Evolutionary conservation across 2,113 vertebrate genomes (phyloP), one percentile per base, ranked within the genome.

Genomic region (Perccottus glenii): DNA sequence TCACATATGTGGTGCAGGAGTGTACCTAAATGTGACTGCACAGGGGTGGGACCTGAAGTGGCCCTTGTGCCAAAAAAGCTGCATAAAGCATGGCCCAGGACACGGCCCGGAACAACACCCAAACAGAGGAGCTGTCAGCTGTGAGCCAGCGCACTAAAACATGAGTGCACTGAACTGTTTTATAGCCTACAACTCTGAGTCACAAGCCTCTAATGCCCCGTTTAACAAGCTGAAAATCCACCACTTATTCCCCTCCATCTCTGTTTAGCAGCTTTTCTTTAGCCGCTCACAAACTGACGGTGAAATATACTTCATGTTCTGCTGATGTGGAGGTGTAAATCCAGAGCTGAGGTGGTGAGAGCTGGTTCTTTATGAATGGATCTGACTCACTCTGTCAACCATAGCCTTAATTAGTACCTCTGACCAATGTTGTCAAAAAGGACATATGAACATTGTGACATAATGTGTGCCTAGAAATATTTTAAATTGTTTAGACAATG

Each of bases 181-280:
- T 90, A 91, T 89, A 60, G 86, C 78, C 73, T 78, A 87, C 88
- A 89, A 87, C 80, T 85, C 83, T 77, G 78, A 84, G 87, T 90
- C 88, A 87, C 85, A 87, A 87, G 87, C 67, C 86, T 87, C 85
- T 90, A 90, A 90, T 89, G 86, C 87, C 76, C 82, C 70, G 67
- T 91, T 90, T 92, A 90, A 90, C 88, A 90, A 88, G 85, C 86
- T 87, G 88, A 90, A 91, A 91, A 91, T 92, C 90, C 90, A 83
- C 76, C 67, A 82, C 83, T 86, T 85, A 89, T 87, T 88, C 72
- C 63, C 65, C 46, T 72, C 63, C 75, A 48, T 83, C 74, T 86
- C 84, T 76, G 73, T 87, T 82, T 81, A 84, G 82, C 70, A 84
- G 77, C 77, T 70, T 73, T 62, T 77, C 79, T 43, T 70, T 83